Conservation (phyloP, 2,797 vertebrate species). For the Tragelaphus oryx region DNA sequence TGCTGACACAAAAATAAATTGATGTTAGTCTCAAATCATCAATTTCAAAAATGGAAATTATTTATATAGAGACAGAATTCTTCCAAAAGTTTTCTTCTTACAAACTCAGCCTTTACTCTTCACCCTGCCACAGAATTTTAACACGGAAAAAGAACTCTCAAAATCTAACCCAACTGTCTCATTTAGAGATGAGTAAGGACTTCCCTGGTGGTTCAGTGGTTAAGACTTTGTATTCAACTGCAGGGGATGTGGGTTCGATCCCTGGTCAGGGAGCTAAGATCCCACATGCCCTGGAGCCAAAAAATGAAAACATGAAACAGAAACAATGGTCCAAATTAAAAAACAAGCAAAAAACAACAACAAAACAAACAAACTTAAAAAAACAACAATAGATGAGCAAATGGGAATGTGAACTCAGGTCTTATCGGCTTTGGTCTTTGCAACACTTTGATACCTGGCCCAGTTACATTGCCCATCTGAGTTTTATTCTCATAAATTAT, state of each 20-base stretch:
- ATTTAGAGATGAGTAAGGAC: neutral
- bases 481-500: neutral
- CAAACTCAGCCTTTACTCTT: neutral
- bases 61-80: neutral
- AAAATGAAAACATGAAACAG: neutral
- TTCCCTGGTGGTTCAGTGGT: neutral
- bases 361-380: neutral
- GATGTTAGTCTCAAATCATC: neutral
- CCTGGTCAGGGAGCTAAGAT: neutral
- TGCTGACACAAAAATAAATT: neutral
- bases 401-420: neutral
- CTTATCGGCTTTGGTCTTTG: neutral
- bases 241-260: neutral
- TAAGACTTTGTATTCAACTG: neutral
- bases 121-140: neutral
- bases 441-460: neutral
- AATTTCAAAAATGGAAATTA: slow-evolving; percentile 34
- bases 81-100: neutral
- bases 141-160: neutral
- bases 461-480: neutral
- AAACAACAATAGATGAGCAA: neutral
- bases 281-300: neutral
- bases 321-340: neutral
- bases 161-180: neutral
- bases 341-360: neutral